Percentiles rank a stretch among this genome's conserved stretches.
These are phyloP conservation scores for Ophion obscuratus DNA, from an alignment of 2,888 invertebrate species.

Conservation along the genomic window DNA sequence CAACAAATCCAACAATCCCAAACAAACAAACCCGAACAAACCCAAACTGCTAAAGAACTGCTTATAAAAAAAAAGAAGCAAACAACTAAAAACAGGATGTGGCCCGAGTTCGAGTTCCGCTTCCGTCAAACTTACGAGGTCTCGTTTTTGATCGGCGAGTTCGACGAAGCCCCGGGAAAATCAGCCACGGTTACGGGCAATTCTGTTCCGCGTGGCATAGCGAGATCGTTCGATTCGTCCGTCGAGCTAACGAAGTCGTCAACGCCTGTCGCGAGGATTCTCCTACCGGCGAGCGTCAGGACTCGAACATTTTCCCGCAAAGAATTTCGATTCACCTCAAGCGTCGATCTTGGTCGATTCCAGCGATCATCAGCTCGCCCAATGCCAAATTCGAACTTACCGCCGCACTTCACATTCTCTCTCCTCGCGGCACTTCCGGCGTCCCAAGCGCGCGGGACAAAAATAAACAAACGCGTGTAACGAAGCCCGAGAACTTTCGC, in stretches of 20 bases:
- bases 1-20: too few relatives aligned
- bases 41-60: too few relatives aligned
- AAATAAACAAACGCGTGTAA: too few relatives aligned
- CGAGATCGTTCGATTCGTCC: slow-evolving; percentile 48
- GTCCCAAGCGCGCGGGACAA: neutral
- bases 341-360: neutral
- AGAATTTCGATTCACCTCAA: neutral
- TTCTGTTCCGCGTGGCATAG: slow-evolving; percentile 75
- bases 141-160: slow-evolving; percentile 67
- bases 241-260: neutral
- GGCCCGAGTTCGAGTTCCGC: too few relatives aligned
- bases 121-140: slow-evolving; percentile 68
- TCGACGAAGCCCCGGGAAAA: slow-evolving; percentile 72
- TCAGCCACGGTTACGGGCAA: slow-evolving; percentile 75
- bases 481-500: neutral
- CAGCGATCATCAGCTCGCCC: neutral
- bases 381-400: neutral
- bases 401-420: neutral
- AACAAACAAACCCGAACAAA: too few relatives aligned
- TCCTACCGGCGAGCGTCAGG: neutral
- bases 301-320: slow-evolving; percentile 35
- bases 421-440: neutral
- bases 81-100: neutral
- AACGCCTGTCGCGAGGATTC: slow-evolving; percentile 6
- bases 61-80: too few relatives aligned